phyloP scores from a whole-genome alignment of 2,113 vertebrate genomes.

The Oriolus oriolus region DNA sequence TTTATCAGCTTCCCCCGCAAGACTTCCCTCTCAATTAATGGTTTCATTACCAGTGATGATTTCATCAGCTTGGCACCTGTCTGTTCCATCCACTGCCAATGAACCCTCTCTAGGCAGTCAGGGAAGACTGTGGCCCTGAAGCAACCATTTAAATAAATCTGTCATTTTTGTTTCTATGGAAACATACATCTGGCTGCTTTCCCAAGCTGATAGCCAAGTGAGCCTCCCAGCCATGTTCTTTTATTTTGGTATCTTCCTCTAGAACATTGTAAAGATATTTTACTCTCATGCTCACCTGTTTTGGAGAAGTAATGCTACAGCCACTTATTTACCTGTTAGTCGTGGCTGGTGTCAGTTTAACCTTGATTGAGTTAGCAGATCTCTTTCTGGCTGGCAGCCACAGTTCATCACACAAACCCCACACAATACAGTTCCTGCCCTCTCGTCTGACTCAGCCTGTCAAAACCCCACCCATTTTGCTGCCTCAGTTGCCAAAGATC shows the following conservation, averaged over 20 bases:
- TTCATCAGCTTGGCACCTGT: background rate
- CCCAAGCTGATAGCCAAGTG: background rate
- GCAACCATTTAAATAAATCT: background rate
- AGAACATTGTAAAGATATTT: background rate
- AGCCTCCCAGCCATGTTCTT: background rate
- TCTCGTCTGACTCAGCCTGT: background rate
- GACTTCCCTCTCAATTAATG: background rate
- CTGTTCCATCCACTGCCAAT: background rate
- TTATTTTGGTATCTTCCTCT: background rate
- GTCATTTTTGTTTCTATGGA: slow-evolving; percentile 38
- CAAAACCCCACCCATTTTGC: background rate
- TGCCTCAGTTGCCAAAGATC: background rate
- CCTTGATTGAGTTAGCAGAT: background rate
- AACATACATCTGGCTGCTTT: background rate
- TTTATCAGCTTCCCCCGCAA: background rate
- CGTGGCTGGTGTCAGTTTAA: background rate
- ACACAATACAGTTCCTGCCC: background rate
- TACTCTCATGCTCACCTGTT: background rate
- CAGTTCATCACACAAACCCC: background rate
- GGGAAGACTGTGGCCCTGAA: background rate
- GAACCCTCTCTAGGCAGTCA: background rate
- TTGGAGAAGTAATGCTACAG: background rate
- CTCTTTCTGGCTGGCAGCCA: background rate
- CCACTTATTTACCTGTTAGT: background rate
- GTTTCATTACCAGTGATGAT: background rate